Conservation (phyloP, 2,797 vertebrate genomes). For the Crenuchus spilurus region DNA sequence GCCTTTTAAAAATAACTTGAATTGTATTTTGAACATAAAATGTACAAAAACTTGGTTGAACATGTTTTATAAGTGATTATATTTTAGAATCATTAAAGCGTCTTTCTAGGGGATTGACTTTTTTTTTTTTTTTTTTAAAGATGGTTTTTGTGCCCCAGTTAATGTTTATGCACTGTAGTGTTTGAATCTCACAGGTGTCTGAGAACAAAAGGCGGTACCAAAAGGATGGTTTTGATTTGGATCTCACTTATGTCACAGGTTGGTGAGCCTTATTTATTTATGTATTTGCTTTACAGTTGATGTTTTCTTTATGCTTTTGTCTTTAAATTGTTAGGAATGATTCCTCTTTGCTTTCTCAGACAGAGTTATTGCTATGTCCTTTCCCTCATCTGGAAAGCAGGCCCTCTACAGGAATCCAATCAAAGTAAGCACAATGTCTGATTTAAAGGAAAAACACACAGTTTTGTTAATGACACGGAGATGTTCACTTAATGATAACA, state of each 20-base stretch:
- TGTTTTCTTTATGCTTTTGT: background rate
- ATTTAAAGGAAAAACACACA: background rate
- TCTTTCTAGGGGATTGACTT: too few relatives aligned
- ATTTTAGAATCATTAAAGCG: too few relatives aligned
- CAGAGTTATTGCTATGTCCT: constrained; percentile 96
- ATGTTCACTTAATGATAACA: background rate
- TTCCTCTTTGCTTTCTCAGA: constrained; percentile 71
- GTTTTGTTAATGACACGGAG: background rate
- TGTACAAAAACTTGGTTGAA: too few relatives aligned
- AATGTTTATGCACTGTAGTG: background rate
- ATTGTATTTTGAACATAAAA: too few relatives aligned
- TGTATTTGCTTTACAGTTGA: background rate
- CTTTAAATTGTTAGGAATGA: background rate
- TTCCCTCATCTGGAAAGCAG: constrained; percentile 92
- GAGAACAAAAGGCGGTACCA: constrained; percentile 94
- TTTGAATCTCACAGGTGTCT: constrained; percentile 79
- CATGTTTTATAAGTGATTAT: too few relatives aligned
- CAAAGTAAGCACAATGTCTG: constrained; percentile 70
- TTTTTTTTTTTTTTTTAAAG: too few relatives aligned
- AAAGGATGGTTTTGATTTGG: constrained; percentile 94
- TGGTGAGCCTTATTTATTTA: constrained; percentile 37
- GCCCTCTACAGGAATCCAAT: constrained; percentile 96
- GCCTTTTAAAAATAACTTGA: too few relatives aligned
- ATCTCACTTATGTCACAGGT: constrained; percentile 96
- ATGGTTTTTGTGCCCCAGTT: background rate